Conservation (phyloP, 2,797 vertebrate genomes). For the Eupleurogrammus muticus region DNA sequence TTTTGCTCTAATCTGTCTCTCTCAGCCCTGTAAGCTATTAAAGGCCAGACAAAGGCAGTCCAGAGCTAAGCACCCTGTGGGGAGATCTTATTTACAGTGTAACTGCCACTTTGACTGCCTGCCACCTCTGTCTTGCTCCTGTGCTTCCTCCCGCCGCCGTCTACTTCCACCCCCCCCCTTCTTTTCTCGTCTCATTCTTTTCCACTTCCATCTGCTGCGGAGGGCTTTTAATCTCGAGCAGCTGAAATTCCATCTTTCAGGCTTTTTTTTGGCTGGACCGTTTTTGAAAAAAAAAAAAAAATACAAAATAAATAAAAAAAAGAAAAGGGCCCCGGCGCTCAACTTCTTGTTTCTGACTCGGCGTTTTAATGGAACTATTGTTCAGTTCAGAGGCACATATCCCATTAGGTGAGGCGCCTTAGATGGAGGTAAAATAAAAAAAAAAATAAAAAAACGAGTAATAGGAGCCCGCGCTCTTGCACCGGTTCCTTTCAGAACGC, state of each 20-base stretch:
- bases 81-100: conserved; percentile 84
- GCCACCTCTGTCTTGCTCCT: conserved; percentile 76
- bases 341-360: conserved; percentile 77
- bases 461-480: conserved; percentile 45
- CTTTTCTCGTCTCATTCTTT: conserved; percentile 61
- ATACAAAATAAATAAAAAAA: no score
- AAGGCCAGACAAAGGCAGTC: conserved; percentile 80
- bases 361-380: conserved; percentile 82
- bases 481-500: conserved; percentile 42
- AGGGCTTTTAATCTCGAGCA: conserved; percentile 78
- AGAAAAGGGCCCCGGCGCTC: conserved; percentile 47
- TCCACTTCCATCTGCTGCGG: conserved; percentile 69
- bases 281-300: conserved; percentile 44
- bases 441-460: conserved; percentile 66
- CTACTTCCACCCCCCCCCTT: not conserved
- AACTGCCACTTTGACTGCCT: conserved; percentile 82
- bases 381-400: conserved; percentile 74
- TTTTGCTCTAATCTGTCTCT: conserved; percentile 80
- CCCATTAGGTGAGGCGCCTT: conserved; percentile 66
- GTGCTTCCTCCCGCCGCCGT: conserved; percentile 66
- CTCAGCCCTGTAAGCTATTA: conserved; percentile 78
- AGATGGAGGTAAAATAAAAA: conserved; percentile 55
- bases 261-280: conserved; percentile 42
- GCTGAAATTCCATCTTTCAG: conserved; percentile 80
- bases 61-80: conserved; percentile 76